Evolutionary conservation across 2,113 vertebrate species (phyloP).

Genomic region (Brachypodius melanocephalos): DNA sequence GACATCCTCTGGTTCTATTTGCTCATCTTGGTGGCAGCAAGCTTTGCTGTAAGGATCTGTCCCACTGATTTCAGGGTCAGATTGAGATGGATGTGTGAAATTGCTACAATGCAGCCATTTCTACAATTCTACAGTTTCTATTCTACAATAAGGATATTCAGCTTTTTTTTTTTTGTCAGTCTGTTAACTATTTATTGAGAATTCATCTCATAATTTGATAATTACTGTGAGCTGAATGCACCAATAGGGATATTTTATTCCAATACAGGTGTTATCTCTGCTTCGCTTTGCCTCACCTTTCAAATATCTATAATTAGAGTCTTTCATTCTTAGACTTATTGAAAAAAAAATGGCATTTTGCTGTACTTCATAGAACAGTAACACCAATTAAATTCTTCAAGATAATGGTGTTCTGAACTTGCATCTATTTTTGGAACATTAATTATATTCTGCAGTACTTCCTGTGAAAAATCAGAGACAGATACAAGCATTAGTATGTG

Average conservation of each 20-base stretch:
- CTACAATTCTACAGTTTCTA: no score
- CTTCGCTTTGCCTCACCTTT: neutral
- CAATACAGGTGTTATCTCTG: neutral
- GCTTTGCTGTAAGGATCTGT: neutral
- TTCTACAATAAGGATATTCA: neutral
- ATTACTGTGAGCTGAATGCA: neutral
- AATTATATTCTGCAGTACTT: neutral
- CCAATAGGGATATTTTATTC: neutral
- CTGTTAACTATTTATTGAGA: neutral
- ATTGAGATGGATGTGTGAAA: neutral
- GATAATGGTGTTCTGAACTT: constrained; percentile 10
- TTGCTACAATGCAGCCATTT: neutral
- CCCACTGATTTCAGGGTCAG: neutral
- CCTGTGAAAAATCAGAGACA: constrained; percentile 32
- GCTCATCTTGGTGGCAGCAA: neutral
- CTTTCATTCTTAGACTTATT: neutral
- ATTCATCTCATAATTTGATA: neutral
- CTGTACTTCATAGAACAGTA: neutral
- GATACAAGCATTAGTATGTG: neutral
- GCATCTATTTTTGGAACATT: constrained; percentile 36
- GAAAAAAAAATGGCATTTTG: neutral
- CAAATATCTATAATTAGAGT: constrained; percentile 23
- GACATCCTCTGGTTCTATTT: neutral
- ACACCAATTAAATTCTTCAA: constrained; percentile 34
- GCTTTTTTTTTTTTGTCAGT: neutral